Evolutionary conservation across 2,888 invertebrate species (phyloP), one percentile per base, ranked within the genome.

Genomic region (Mesochorus sp.): DNA sequence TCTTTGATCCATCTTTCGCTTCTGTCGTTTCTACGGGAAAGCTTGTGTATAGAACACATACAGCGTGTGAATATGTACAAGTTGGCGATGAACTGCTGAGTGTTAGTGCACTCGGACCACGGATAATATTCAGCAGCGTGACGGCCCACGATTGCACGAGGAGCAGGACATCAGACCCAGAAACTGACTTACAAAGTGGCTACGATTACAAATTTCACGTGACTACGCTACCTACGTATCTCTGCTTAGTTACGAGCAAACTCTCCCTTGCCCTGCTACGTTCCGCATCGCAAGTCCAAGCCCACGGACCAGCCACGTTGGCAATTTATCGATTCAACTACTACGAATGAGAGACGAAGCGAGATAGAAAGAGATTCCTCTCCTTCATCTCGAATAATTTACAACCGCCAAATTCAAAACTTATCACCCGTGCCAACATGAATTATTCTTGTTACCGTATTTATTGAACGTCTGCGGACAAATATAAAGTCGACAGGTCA

Each of bases 61-160:
- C n/a, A n/a, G n/a, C n/a, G n/a, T n/a, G n/a, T n/a, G n/a, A n/a
- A n/a, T n/a, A n/a, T n/a, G n/a, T n/a, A n/a, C n/a, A n/a, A n/a
- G n/a, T n/a, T n/a, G n/a, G n/a, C n/a, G n/a, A n/a, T n/a, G n/a
- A n/a, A n/a, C n/a, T n/a, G n/a, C n/a, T n/a, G n/a, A n/a, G n/a
- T n/a, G n/a, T n/a, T n/a, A n/a, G n/a, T n/a, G n/a, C n/a, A n/a
- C n/a, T n/a, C 64, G 37, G 76, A 47, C 76, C 62, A 82, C 78
- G 79, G 81, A 81, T 80, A 80, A 82, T 80, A 80, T 73, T 76
- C 79, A 80, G 61, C 17, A 79, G 79, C 81, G 80, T 82, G 75
- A 82, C 82, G 74, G 75, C 76, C 75, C 79, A 82, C n/a, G n/a
- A 81, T 80, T 81, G 79, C 81, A 76, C 70, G 49, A 47, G 74